Evolutionary conservation across 2,888 invertebrate species (phyloP).

Genomic region (Aleiodes alternator): DNA sequence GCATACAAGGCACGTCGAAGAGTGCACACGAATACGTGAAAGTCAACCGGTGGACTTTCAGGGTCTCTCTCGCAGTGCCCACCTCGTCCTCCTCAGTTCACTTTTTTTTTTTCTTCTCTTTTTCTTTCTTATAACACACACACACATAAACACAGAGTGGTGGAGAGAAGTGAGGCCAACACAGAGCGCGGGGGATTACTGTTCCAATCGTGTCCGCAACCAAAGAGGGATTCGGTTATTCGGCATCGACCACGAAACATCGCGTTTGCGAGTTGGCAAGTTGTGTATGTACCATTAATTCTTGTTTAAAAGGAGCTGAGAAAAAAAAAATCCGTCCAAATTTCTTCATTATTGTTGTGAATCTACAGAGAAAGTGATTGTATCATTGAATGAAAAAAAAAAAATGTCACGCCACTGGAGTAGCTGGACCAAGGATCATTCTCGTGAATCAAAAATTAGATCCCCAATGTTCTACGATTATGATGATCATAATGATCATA

Average conservation of each 20-base stretch:
- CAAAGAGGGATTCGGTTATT: slow-evolving; percentile 54
- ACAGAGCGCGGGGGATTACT: slow-evolving; percentile 57
- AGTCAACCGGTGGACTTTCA: slow-evolving; percentile 69
- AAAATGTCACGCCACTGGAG: slow-evolving; percentile 69
- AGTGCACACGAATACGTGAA: slow-evolving; percentile 72
- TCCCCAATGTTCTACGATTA: slow-evolving; percentile 46
- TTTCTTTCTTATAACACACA: too few relatives aligned
- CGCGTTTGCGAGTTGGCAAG: slow-evolving; percentile 33
- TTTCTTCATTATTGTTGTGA: not conserved
- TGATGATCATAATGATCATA: slow-evolving; percentile 14
- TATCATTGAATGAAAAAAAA: not conserved
- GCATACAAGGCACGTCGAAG: slow-evolving; percentile 61
- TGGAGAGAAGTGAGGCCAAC: slow-evolving; percentile 46
- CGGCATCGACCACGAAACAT: slow-evolving; percentile 54
- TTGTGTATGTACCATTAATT: not conserved
- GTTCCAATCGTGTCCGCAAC: slow-evolving; percentile 55
- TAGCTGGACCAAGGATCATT: slow-evolving; percentile 58
- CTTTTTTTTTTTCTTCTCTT: slow-evolving; percentile 39
- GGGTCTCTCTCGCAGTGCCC: slow-evolving; percentile 64
- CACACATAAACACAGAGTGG: slow-evolving; percentile 10
- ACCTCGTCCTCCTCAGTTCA: slow-evolving; percentile 47
- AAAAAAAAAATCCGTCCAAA: too few relatives aligned
- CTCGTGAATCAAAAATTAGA: slow-evolving; percentile 49
- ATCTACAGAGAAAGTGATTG: not conserved
- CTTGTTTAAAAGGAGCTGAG: not conserved